A percentile compares a stretch with the other conserved stretches of the same genome.
Conservation (phyloP, 64 coral and sea anemone species). For the Dendronephthya gigantea region DNA sequence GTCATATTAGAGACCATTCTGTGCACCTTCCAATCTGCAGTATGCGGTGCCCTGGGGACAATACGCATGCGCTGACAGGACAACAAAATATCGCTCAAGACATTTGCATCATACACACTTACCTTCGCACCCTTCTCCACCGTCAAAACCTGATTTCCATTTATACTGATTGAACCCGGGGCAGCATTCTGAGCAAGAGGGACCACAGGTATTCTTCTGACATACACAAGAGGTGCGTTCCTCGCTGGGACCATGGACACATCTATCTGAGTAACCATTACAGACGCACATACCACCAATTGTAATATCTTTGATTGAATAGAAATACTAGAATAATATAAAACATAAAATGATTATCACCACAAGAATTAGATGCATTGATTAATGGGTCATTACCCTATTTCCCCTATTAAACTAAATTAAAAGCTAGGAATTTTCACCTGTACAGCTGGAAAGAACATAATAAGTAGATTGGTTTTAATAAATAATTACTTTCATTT, state of each 20-base stretch:
- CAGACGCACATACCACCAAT: constrained; percentile 95
- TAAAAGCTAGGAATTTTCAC: too few species aligned
- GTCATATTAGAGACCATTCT: too few species aligned
- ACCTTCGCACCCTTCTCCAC: constrained; percentile 76
- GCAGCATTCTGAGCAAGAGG: constrained; percentile 65
- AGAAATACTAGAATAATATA: constrained; percentile 69
- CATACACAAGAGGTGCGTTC: constrained; percentile 49
- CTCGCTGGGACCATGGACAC: constrained; percentile 29
- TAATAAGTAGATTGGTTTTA: too few species aligned
- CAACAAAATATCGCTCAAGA: not conserved
- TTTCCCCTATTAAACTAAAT: too few species aligned
- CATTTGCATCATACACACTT: not conserved
- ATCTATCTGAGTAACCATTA: constrained; percentile 85
- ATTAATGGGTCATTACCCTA: too few species aligned
- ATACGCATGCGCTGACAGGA: too few species aligned
- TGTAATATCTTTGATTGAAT: constrained; percentile 94
- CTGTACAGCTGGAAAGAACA: too few species aligned
- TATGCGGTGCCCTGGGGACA: too few species aligned
- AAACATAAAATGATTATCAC: too few species aligned
- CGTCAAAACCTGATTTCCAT: constrained; percentile 57
- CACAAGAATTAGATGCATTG: too few species aligned
- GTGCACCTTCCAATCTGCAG: too few species aligned
- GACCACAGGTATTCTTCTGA: constrained; percentile 76
- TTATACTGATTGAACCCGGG: constrained; percentile 75
- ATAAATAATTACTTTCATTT: too few species aligned